These are phyloP conservation scores for Lemur catta DNA, from an alignment of 2,797 vertebrate genomes.

Conservation along the genomic window DNA sequence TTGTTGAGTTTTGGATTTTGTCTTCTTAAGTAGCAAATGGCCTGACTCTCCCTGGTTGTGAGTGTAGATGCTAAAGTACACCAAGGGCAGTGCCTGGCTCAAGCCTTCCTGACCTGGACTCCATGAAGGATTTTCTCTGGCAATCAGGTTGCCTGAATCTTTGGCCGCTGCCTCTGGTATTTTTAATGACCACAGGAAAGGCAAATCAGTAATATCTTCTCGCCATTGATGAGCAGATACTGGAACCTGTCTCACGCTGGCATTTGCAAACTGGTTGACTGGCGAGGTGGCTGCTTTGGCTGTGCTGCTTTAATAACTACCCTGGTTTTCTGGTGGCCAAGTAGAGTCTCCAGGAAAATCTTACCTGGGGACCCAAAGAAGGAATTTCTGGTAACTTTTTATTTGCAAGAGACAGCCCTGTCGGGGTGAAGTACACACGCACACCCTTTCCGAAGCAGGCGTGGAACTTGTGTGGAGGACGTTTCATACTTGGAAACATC, in stretches of 20 bases:
- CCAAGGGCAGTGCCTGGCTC: background rate
- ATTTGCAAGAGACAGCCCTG: background rate
- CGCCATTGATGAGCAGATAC: background rate
- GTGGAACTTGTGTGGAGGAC: background rate
- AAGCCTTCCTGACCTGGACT: background rate
- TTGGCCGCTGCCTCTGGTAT: background rate
- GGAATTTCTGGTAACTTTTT: background rate
- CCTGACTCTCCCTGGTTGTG: background rate
- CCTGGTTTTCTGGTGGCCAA: background rate
- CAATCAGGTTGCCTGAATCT: background rate
- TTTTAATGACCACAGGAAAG: background rate
- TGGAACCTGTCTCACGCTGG: background rate
- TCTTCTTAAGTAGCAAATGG: background rate
- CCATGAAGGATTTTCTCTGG: background rate
- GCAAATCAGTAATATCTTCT: background rate
- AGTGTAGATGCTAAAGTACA: background rate
- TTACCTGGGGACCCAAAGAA: background rate
- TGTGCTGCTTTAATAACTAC: background rate
- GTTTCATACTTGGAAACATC: background rate
- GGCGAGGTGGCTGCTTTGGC: background rate
- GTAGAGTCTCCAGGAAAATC: background rate
- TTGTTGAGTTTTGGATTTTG: background rate
- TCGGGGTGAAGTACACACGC: background rate
- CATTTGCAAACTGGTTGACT: background rate
- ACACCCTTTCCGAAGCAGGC: background rate